Conservation (phyloP, 2,888 invertebrate species). For the Polydrusus cervinus region DNA sequence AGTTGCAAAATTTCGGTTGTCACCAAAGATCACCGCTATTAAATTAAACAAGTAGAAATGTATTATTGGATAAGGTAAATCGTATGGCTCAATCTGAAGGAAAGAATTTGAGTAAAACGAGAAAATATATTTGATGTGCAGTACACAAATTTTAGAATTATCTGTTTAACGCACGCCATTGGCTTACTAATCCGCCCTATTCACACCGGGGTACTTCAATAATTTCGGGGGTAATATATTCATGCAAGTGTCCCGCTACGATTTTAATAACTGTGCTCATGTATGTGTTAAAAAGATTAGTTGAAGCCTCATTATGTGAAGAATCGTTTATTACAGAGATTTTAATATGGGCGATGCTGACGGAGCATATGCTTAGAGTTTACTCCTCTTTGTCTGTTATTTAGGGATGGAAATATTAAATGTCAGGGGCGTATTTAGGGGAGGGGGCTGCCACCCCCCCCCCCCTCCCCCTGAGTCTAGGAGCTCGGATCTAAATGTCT, state of each 20-base stretch:
- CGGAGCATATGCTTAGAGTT: slow-evolving; percentile 36
- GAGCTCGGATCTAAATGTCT: too few relatives aligned
- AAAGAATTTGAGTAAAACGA: too few relatives aligned
- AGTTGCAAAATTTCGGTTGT: too few relatives aligned
- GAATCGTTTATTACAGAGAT: slow-evolving; percentile 47
- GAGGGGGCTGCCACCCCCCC: too few relatives aligned
- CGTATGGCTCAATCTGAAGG: too few relatives aligned
- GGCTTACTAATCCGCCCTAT: slow-evolving; percentile 31
- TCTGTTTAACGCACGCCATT: slow-evolving; percentile 27
- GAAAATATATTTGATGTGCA: too few relatives aligned
- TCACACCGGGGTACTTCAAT: slow-evolving; percentile 41
- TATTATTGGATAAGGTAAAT: too few relatives aligned
- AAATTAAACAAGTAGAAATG: too few relatives aligned
- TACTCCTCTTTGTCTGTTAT: slow-evolving; percentile 13
- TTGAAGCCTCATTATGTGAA: slow-evolving; percentile 44
- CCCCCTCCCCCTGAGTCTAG: too few relatives aligned
- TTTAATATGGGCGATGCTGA: slow-evolving; percentile 36
- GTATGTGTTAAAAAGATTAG: slow-evolving; percentile 53
- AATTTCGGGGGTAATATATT: slow-evolving; percentile 49
- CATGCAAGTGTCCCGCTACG: slow-evolving; percentile 45
- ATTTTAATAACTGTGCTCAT: slow-evolving; percentile 51
- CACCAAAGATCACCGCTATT: too few relatives aligned
- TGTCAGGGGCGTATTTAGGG: too few relatives aligned
- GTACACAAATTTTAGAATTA: too few relatives aligned
- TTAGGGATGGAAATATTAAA: slow-evolving; percentile 21